phyloP scores from a whole-genome alignment of 2,888 invertebrate species.

The Spisula subtruncata region DNA sequence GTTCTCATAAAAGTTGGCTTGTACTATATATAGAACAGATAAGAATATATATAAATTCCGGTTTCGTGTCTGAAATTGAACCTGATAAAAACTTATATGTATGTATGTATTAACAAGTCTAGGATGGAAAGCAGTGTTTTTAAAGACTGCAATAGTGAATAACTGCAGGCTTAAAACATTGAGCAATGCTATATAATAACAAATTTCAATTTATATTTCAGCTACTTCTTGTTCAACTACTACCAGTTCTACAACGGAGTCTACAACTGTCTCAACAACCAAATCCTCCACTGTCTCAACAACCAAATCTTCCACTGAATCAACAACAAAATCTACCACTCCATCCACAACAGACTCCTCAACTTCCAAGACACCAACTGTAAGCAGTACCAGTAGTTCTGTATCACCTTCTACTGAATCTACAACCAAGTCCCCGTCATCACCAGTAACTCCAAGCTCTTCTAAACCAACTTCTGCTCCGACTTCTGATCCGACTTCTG shows the following conservation, averaged over 20 bases:
- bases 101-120: too few species aligned
- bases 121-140: too few species aligned
- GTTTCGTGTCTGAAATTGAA: too few species aligned
- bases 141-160: too few species aligned
- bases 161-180: too few species aligned
- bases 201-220: slow-evolving; percentile 3
- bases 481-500: too few species aligned
- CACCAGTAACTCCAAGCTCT: not conserved
- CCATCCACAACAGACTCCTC: not conserved
- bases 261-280: not conserved
- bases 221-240: not conserved
- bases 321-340: not conserved
- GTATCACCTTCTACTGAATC: not conserved
- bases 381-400: slow-evolving; percentile 5
- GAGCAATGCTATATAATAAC: too few species aligned
- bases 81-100: too few species aligned
- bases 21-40: too few species aligned
- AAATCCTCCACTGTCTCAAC: not conserved
- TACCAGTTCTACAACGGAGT: not conserved
- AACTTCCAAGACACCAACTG: not conserved
- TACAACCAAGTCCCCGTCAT: not conserved
- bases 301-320: not conserved
- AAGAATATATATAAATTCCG: too few species aligned
- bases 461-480: too few species aligned
- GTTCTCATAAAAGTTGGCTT: too few species aligned